These are phyloP conservation scores for Danionella dracula DNA, from an alignment of 2,797 vertebrate species.

Conservation along the genomic window DNA sequence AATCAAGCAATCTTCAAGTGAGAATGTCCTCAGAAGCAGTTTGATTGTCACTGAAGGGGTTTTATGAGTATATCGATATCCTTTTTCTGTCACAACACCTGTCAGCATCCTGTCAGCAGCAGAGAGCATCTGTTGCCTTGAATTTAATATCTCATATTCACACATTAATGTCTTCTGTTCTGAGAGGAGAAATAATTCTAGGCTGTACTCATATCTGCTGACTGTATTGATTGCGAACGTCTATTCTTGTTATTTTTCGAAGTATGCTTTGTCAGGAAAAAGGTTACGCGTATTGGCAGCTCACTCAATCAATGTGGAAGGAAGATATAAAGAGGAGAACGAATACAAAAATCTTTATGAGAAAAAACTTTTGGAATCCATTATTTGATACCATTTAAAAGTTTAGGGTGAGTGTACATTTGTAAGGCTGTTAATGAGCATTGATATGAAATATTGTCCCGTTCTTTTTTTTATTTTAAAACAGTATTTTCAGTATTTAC, in stretches of 20 bases:
- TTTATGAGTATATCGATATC: slow-evolving; percentile 12
- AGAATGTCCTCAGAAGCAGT: slow-evolving; percentile 16
- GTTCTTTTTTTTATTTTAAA: too few species aligned
- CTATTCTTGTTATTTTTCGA: background rate
- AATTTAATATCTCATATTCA: slow-evolving; percentile 33
- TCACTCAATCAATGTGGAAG: slow-evolving; percentile 60
- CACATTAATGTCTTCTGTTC: slow-evolving; percentile 22
- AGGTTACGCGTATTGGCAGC: slow-evolving; percentile 44
- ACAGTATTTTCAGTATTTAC: too few species aligned
- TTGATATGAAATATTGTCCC: too few species aligned
- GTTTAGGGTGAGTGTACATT: too few species aligned
- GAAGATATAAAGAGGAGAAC: slow-evolving; percentile 16
- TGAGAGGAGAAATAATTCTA: slow-evolving; percentile 42
- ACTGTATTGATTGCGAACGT: slow-evolving; percentile 20
- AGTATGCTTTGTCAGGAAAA: slow-evolving; percentile 16
- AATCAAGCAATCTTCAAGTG: slow-evolving; percentile 6
- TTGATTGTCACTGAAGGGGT: slow-evolving; percentile 31
- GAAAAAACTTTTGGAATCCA: background rate
- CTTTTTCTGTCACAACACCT: slow-evolving; percentile 36
- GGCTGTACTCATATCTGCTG: slow-evolving; percentile 33
- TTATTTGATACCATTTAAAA: too few species aligned
- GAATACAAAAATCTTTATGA: background rate
- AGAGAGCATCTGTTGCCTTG: slow-evolving; percentile 22
- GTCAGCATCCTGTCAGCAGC: slow-evolving; percentile 26
- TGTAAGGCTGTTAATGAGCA: too few species aligned